These are phyloP conservation scores for Parasteatoda lunata DNA, from an alignment of 2,888 invertebrate species.

Conservation along the genomic window DNA sequence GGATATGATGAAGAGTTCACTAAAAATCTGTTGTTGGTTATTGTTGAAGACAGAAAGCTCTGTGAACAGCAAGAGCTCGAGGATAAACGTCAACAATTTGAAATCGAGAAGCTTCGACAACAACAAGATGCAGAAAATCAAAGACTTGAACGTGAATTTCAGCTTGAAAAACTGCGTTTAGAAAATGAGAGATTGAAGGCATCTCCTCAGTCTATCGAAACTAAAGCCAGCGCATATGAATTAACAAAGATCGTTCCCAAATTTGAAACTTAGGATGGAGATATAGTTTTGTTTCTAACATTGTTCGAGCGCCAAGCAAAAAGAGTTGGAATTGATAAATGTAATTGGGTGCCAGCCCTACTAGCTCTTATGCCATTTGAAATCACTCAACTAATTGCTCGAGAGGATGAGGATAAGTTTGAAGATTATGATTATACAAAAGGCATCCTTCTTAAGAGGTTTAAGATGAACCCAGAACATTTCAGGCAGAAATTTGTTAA, in stretches of 20 bases:
- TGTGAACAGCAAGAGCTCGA: too few relatives aligned
- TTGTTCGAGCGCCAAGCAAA: not conserved
- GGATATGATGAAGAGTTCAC: too few relatives aligned
- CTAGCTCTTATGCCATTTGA: not conserved
- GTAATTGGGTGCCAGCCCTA: not conserved
- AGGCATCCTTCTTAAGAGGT: not conserved
- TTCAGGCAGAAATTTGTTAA: slow-evolving; percentile 1
- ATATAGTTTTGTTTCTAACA: slow-evolving; percentile 5
- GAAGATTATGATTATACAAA: not conserved
- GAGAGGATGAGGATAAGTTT: not conserved
- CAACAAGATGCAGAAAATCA: too few relatives aligned
- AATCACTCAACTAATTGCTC: too few relatives aligned
- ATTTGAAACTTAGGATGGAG: slow-evolving; percentile 5
- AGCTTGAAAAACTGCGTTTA: too few relatives aligned
- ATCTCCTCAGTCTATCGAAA: not conserved
- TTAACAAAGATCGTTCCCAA: not conserved
- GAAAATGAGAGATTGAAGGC: not conserved
- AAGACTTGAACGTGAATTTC: too few relatives aligned
- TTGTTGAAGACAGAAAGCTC: too few relatives aligned
- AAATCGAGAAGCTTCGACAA: too few relatives aligned
- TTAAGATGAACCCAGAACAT: not conserved
- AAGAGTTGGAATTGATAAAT: not conserved
- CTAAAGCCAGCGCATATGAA: not conserved
- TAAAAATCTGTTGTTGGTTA: too few relatives aligned
- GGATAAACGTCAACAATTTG: too few relatives aligned